These are phyloP conservation scores for Arizona elegans DNA, from an alignment of 2,113 vertebrate genomes.

Conservation along the genomic window DNA sequence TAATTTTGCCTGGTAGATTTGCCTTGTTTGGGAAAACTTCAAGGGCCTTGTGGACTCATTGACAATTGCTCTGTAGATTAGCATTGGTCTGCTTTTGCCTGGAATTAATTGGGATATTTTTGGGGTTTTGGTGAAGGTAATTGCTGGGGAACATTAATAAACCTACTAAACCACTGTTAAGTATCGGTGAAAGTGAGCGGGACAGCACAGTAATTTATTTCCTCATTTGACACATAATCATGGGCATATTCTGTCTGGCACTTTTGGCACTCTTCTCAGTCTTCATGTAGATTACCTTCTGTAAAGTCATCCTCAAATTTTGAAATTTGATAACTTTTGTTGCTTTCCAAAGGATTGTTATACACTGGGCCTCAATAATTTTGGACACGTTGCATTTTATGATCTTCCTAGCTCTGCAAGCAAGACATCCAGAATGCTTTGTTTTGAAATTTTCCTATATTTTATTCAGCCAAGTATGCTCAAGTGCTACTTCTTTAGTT, in stretches of 20 bases:
- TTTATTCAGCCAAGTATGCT: background rate
- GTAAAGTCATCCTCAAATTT: background rate
- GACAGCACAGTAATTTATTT: background rate
- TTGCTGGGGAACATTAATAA: too few relatives aligned
- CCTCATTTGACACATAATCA: background rate
- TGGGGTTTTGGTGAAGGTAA: too few relatives aligned
- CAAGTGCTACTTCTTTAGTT: background rate
- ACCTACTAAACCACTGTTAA: too few relatives aligned
- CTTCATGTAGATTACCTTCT: background rate
- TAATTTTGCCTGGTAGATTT: too few relatives aligned
- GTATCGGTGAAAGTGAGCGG: background rate
- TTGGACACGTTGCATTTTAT: background rate
- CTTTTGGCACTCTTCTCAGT: background rate
- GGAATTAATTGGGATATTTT: too few relatives aligned
- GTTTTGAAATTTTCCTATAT: background rate
- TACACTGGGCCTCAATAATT: background rate
- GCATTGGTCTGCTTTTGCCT: too few relatives aligned
- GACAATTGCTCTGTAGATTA: too few relatives aligned
- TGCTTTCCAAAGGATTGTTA: background rate
- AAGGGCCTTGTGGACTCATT: too few relatives aligned
- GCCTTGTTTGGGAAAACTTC: too few relatives aligned
- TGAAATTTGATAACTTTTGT: background rate
- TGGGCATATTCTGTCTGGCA: background rate
- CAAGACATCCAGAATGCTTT: background rate
- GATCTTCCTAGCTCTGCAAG: background rate